Percentiles rank a stretch among this genome's conserved stretches.
These are phyloP conservation scores for Thelaira solivaga DNA, from an alignment of 2,888 invertebrate species.

Conservation along the genomic window DNA sequence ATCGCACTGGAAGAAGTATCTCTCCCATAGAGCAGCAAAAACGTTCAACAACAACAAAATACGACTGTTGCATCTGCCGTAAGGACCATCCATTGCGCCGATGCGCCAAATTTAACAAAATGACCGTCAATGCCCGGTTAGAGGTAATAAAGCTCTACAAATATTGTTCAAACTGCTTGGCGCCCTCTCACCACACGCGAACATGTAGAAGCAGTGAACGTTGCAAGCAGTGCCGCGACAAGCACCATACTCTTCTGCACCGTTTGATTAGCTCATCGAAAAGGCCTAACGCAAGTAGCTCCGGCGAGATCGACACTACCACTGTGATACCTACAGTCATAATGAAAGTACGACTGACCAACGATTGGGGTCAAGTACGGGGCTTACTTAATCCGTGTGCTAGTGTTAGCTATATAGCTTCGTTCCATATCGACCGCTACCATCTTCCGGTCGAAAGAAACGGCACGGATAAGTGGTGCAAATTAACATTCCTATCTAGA, in stretches of 20 bases:
- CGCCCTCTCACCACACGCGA: not conserved
- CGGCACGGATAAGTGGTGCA: not conserved
- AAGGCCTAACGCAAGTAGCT: too few relatives aligned
- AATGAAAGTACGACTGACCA: not conserved
- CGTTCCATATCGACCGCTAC: not conserved
- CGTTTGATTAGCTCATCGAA: too few relatives aligned
- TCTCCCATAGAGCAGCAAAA: not conserved
- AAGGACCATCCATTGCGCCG: not conserved
- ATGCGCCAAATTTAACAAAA: not conserved
- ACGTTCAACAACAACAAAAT: not conserved
- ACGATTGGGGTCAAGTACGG: not conserved
- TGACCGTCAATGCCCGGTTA: not conserved
- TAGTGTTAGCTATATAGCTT: not conserved
- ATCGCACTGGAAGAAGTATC: not conserved
- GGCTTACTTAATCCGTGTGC: not conserved
- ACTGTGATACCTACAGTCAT: not conserved
- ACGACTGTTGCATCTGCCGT: not conserved
- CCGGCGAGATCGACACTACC: too few relatives aligned
- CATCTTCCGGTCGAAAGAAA: not conserved
- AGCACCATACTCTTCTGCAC: not conserved
- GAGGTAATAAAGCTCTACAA: not conserved
- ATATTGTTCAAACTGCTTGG: not conserved
- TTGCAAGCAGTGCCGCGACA: not conserved
- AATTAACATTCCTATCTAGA: too few relatives aligned
- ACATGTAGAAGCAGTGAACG: not conserved